Percentiles rank a stretch among this genome's conserved stretches.
phyloP scores from a whole-genome alignment of 2,113 vertebrate species.

The Aptenodytes patagonicus region DNA sequence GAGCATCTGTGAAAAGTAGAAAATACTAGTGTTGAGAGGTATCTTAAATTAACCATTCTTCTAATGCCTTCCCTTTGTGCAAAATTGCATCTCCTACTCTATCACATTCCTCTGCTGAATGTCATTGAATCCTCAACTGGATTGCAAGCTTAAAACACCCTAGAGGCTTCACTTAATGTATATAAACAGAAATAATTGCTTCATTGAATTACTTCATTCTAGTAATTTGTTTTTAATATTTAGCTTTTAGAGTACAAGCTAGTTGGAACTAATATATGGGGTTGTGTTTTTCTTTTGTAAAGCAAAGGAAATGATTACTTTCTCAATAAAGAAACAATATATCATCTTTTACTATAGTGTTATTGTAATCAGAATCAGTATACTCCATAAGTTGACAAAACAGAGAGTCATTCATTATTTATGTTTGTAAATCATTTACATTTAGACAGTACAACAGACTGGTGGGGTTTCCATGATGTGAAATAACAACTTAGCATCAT shows the following conservation, averaged over 20 bases:
- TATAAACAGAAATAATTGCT: background rate
- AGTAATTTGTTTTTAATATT: background rate
- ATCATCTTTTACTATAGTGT: background rate
- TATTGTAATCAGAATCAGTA: background rate
- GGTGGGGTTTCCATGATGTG: background rate
- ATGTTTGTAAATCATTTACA: constrained; percentile 6
- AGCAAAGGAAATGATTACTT: background rate
- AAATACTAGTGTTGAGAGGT: background rate
- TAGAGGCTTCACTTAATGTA: background rate
- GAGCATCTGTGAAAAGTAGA: background rate
- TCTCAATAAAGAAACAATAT: background rate
- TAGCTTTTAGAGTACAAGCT: background rate
- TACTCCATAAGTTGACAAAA: background rate
- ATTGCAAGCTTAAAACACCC: background rate
- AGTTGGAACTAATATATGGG: background rate
- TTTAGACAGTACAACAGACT: background rate
- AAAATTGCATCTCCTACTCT: background rate
- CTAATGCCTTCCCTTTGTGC: background rate
- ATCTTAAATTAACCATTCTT: background rate
- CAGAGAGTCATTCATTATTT: background rate
- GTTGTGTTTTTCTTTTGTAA: background rate
- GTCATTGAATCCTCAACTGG: background rate
- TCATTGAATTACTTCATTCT: background rate
- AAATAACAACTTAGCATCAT: background rate
- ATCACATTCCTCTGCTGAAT: background rate